Evolutionary conservation across 2,113 vertebrate genomes (phyloP), one percentile per base, ranked within the genome.

Genomic region (Aegotheles bennettii): DNA sequence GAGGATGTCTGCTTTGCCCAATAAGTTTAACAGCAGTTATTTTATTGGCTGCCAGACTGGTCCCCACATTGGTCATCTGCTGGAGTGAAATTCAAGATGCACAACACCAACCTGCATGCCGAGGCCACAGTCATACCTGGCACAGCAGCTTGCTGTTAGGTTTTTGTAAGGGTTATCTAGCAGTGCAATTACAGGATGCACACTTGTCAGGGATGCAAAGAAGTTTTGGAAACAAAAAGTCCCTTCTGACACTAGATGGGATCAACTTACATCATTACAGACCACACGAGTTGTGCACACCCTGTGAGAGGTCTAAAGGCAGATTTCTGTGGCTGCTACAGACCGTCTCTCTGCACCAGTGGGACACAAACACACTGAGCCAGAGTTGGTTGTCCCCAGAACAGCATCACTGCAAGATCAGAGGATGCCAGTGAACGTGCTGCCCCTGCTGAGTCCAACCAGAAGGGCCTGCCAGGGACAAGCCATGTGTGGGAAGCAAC

Each of bases 271-370:
- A 71, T 16, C 36, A 16, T 2, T 28, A 42, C 12, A 57, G 16
- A 64, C 31, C 1, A 5, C 74, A 56, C 2, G 31, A 43, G 10
- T 33, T 11, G 10, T 1, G 2, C 3, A 7, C 17, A 31, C 31
- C 40, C n/a, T 20, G 18, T 0, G 3, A 40, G 31, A 87, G 51
- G 56, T 6, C 43, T 25, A 36, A 19, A 51, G 21, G 63, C 28
- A 57, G 19, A 43, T 73, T 25, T 82, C 75, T 53, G 5, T 2
- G 47, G 48, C 54, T 53, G 36, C 67, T 50, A 8, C 40, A 87
- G 51, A 59, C 13, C 7, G 5, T 28, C 36, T 43, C 31, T 42
- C 65, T 16, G 16, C 20, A 35, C 6, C 50, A 74, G 63, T 2
- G 73, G 8, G 20, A 53, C 45, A 53, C 19, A 75, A 63, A 29